Evolutionary conservation across 1,140 invertebrate species (phyloP), one percentile per base, ranked within the genome.

Genomic region (Calliopsis andreniformis): DNA sequence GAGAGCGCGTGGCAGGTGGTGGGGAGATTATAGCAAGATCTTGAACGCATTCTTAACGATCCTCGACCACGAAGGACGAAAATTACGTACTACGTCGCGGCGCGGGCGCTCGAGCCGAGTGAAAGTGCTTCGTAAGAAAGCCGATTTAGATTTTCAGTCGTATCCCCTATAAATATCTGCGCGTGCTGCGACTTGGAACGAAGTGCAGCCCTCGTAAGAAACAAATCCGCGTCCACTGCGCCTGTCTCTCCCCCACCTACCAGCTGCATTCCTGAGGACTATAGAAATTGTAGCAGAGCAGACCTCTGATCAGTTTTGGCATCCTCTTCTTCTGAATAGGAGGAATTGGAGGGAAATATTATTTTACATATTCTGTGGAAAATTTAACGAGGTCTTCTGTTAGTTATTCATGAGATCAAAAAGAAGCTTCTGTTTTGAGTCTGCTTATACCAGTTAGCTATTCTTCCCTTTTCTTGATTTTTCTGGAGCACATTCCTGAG

Each of bases 101-200:
- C 53, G 39, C 20, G 25, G 12, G 14, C 43, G 43, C 1, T 32
- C 35, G 62, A 30, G 20, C 7, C 47, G 18, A 30, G 77, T 79
- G 77, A 79, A 79, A 79, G 77, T 59, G 71, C 6, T 18, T 2
- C 1, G 20, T 25, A 76, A 76, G 77, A 79, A 79, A 79, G 77
- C 68, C 45, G 30, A 61, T 18, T 39, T 35, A 45, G 47, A 45
- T 55, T 79, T 79, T 68, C 75, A 18, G 16, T 43, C 10, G 53
- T 77, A 55, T 35, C 43, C 56, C 25, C 14, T 62, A 43, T 42
- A 70, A 76, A 66, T 58, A 67, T 45, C 23, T 32, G 58, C 35
- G 73, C 73, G 73, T 71, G 75, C 58, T 30, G 20, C 45, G 56
- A 63, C 47, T 77, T 53, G 67, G 67, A 77, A 77, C 56, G 30